A percentile compares a stretch with the other conserved stretches of the same genome.
phyloP scores from a whole-genome alignment of 2,888 invertebrate genomes.

The Harpalus rufipes region DNA sequence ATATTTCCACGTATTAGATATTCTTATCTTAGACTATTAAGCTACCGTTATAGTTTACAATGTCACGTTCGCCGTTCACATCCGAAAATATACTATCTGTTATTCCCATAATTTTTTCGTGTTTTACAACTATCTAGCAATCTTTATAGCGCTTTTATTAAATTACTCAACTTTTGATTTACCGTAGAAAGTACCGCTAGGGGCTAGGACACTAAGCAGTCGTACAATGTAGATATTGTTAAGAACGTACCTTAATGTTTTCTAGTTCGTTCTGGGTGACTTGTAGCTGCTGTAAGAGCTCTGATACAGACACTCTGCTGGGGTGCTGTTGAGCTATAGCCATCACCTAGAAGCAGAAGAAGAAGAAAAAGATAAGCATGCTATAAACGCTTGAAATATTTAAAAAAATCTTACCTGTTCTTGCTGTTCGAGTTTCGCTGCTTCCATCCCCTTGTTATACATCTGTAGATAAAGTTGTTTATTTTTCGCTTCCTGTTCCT shows the following conservation, averaged over 20 bases:
- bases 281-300: constrained; percentile 89
- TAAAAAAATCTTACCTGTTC: constrained; percentile 82
- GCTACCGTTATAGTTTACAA: too few relatives aligned
- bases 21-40: too few relatives aligned
- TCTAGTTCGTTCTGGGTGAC: constrained; percentile 92
- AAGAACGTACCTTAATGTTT: constrained; percentile 86
- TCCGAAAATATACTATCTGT: too few relatives aligned
- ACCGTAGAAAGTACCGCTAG: constrained; percentile 53
- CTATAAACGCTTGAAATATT: background rate
- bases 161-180: background rate
- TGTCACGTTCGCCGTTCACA: too few relatives aligned
- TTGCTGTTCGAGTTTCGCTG: constrained; percentile 85
- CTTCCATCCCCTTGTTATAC: constrained; percentile 89
- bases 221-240: too few relatives aligned
- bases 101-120: too few relatives aligned
- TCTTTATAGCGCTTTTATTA: too few relatives aligned
- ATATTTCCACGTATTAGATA: too few relatives aligned
- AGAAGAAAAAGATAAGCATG: background rate
- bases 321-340: constrained; percentile 81
- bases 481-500: constrained; percentile 86
- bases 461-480: constrained; percentile 89
- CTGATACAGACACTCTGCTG: constrained; percentile 87
- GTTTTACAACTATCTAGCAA: too few relatives aligned
- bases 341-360: constrained; percentile 73
- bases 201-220: constrained; percentile 45